A percentile compares a stretch with the other conserved stretches of the same genome.
phyloP scores from a whole-genome alignment of 2,888 invertebrate species.

The Taenaris catops region DNA sequence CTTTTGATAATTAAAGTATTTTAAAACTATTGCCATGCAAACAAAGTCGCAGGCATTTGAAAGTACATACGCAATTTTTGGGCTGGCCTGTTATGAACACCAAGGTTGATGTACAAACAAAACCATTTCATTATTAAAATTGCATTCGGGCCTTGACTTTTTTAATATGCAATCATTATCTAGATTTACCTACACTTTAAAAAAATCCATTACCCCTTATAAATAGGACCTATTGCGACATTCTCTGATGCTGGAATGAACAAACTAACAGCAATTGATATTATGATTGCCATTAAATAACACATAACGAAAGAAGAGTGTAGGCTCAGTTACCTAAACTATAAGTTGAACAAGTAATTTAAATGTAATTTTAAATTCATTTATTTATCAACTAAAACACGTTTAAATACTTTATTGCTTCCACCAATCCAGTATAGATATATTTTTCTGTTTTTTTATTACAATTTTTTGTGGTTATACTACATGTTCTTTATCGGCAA shows the following conservation, averaged over 20 bases:
- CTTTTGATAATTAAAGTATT: too few species aligned
- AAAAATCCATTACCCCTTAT: background rate
- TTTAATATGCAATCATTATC: slow-evolving; percentile 7
- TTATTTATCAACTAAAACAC: too few species aligned
- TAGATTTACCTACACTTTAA: slow-evolving; percentile 1
- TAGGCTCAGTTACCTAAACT: too few species aligned
- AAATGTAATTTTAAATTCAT: background rate
- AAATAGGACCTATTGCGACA: slow-evolving; percentile 1
- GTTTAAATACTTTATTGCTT: too few species aligned
- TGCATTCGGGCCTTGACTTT: slow-evolving; percentile 2
- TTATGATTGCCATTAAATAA: too few species aligned
- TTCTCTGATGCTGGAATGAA: slow-evolving; percentile 1
- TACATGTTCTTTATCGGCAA: too few species aligned
- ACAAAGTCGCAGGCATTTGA: background rate
- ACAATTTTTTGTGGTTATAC: too few species aligned
- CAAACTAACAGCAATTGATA: background rate
- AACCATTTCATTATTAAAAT: slow-evolving; percentile 3
- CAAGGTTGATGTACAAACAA: slow-evolving; percentile 3
- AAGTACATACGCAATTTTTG: background rate
- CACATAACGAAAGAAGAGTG: too few species aligned
- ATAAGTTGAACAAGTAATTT: too few species aligned
- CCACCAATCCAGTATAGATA: too few species aligned
- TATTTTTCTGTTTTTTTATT: too few species aligned
- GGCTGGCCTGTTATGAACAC: background rate
- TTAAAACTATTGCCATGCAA: too few species aligned